Evolutionary conservation across 1,140 invertebrate genomes (phyloP).

Genomic region (Drosophila nebulosa): DNA sequence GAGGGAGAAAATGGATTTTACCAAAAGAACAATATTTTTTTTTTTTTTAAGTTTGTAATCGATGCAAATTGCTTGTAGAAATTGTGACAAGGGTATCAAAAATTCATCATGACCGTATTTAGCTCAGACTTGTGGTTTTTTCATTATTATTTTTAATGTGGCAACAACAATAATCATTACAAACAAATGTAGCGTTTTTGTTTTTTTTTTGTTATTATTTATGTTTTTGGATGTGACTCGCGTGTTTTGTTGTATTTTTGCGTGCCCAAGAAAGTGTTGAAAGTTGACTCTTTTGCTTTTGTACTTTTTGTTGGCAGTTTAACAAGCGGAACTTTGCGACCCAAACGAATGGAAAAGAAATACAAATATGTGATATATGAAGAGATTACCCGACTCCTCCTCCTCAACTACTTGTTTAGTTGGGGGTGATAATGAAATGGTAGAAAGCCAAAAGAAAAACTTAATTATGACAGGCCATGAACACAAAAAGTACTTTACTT

Average conservation of each 20-base stretch:
- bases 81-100: background rate
- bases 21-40: too few relatives aligned
- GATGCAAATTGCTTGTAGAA: background rate
- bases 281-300: conserved; percentile 17
- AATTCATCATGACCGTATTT: background rate
- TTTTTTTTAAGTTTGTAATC: too few relatives aligned
- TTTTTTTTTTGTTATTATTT: background rate
- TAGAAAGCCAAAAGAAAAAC: conserved; percentile 4
- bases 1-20: too few relatives aligned
- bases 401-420: background rate
- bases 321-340: conserved; percentile 2
- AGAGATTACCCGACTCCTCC: background rate
- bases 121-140: background rate
- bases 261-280: conserved; percentile 10
- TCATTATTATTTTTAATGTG: conserved; percentile 1
- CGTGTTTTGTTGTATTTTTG: conserved; percentile 9
- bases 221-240: background rate
- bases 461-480: conserved; percentile 12
- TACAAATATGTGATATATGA: background rate
- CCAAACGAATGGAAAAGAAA: background rate
- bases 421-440: conserved; percentile 5
- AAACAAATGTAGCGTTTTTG: background rate
- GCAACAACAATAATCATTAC: background rate
- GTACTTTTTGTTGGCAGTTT: background rate
- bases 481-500: conserved; percentile 1